A percentile compares a stretch with the other conserved stretches of the same genome.
Conservation (phyloP, 2,888 invertebrate genomes). For the Drosophila trichaetosa region DNA sequence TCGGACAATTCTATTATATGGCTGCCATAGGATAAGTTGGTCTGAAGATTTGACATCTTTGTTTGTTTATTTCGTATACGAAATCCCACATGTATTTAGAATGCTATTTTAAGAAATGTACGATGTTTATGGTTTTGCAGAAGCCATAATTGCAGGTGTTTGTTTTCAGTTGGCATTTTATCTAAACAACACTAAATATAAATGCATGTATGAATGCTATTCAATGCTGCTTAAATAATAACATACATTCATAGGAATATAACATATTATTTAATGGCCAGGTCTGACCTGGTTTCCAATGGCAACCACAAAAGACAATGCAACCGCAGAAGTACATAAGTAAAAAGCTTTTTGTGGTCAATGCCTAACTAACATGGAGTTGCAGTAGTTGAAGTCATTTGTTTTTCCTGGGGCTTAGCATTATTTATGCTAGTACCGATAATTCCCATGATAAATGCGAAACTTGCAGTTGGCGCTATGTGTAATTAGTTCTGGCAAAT, state of each 20-base stretch:
- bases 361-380: slow-evolving; percentile 9
- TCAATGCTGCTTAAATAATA: background rate
- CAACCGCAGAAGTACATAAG: slow-evolving; percentile 56
- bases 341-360: slow-evolving; percentile 64
- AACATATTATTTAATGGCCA: slow-evolving; percentile 44
- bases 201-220: background rate
- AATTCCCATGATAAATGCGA: slow-evolving; percentile 69
- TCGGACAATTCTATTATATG: background rate
- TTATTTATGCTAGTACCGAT: slow-evolving; percentile 63
- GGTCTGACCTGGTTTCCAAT: slow-evolving; percentile 40
- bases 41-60: background rate
- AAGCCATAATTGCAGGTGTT: slow-evolving; percentile 10
- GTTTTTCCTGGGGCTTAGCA: slow-evolving; percentile 34
- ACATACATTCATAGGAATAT: background rate
- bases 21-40: background rate
- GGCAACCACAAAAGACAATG: slow-evolving; percentile 49
- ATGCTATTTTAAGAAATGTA: background rate
- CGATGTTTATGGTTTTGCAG: background rate
- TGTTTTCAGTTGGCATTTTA: slow-evolving; percentile 17
- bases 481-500: slow-evolving; percentile 68
- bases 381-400: slow-evolving; percentile 18
- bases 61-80: background rate
- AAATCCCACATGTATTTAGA: background rate
- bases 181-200: slow-evolving; percentile 25
- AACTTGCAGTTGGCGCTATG: slow-evolving; percentile 43